Percentiles rank a stretch among this genome's conserved stretches.
phyloP scores from a whole-genome alignment of 2,797 vertebrate genomes.

The Falco berigora region DNA sequence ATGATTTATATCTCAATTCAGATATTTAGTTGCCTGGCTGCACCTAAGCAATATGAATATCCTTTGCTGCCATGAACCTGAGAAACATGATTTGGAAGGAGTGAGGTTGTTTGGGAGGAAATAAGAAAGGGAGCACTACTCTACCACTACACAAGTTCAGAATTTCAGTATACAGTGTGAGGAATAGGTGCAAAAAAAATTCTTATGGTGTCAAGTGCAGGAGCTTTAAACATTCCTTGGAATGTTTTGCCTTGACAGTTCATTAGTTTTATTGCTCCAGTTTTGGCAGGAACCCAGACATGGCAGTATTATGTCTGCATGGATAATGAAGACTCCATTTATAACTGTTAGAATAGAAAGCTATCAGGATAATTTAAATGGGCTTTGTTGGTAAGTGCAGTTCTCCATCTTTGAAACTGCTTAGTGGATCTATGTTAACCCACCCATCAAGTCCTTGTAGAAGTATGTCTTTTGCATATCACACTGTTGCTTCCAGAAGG shows the following conservation, averaged over 20 bases:
- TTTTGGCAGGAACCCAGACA: not conserved
- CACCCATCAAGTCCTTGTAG: not conserved
- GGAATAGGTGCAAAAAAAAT: not conserved
- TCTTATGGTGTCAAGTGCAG: not conserved
- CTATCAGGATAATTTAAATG: not conserved
- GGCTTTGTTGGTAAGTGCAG: not conserved
- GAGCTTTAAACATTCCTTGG: conserved; percentile 9
- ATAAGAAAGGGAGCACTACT: not conserved
- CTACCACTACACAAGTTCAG: not conserved
- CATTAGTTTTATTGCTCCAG: not conserved
- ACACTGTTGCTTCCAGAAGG: not conserved
- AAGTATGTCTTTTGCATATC: not conserved
- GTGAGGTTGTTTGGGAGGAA: not conserved
- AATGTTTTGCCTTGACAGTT: conserved; percentile 29
- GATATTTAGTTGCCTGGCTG: not conserved
- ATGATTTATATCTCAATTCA: not conserved
- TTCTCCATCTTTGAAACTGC: not conserved
- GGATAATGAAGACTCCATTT: conserved; percentile 5
- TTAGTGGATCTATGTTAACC: not conserved
- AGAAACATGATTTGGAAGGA: not conserved
- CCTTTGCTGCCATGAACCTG: not conserved
- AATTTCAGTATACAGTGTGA: not conserved
- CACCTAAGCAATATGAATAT: not conserved
- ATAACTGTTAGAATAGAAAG: not conserved
- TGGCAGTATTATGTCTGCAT: not conserved